These are phyloP conservation scores for Hucho hucho DNA, from an alignment of 2,113 vertebrate species.

Conservation along the genomic window DNA sequence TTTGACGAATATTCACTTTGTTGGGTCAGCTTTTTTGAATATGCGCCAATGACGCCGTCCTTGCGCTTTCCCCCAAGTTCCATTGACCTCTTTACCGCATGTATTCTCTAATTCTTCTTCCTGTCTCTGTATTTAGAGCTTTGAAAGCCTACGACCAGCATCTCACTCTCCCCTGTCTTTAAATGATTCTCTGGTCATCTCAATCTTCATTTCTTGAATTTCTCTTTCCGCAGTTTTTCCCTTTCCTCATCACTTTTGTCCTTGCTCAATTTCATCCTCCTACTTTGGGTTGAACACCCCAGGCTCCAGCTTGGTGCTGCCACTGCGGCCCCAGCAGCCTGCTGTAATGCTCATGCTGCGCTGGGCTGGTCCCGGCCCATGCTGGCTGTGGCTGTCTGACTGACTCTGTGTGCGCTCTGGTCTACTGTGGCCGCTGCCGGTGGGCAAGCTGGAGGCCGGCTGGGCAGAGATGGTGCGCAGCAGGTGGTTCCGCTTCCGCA, in stretches of 20 bases:
- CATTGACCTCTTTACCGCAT: too few relatives aligned
- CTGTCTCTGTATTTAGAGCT: not conserved
- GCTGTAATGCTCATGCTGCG: conserved; percentile 90
- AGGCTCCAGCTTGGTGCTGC: conserved; percentile 78
- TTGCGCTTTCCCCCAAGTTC: too few relatives aligned
- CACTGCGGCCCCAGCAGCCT: conserved; percentile 86
- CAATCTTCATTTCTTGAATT: too few relatives aligned
- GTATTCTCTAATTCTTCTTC: not conserved
- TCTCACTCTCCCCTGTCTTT: not conserved
- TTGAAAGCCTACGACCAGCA: conserved; percentile 21
- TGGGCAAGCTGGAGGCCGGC: conserved; percentile 80
- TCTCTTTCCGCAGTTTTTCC: not conserved
- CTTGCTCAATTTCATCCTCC: conserved; percentile 12
- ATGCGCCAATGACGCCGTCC: too few relatives aligned
- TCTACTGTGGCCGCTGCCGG: conserved; percentile 68
- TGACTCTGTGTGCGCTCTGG: conserved; percentile 88
- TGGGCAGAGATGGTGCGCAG: conserved; percentile 95
- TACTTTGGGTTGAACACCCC: conserved; percentile 65
- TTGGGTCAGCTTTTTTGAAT: too few relatives aligned
- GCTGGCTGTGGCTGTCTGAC: conserved; percentile 70
- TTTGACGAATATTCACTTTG: too few relatives aligned
- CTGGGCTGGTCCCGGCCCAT: conserved; percentile 56
- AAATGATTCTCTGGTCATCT: too few relatives aligned
- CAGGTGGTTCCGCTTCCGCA: conserved; percentile 94
- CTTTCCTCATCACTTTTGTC: conserved; percentile 7